phyloP scores from a whole-genome alignment of 2,888 invertebrate species.

The Philhelius pedissequus region DNA sequence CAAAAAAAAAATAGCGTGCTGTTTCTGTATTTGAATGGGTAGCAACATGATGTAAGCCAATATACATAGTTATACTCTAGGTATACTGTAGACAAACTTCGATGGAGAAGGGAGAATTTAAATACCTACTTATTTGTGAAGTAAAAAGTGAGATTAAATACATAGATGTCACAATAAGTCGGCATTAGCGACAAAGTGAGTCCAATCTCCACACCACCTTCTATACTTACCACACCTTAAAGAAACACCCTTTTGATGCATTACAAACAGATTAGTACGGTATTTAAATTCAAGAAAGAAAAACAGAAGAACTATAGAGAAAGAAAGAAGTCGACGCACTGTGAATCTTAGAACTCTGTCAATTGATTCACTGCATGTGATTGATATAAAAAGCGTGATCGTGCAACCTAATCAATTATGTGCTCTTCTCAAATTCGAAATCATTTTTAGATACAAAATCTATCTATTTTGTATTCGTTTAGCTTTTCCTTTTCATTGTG shows the following conservation, averaged over 20 bases:
- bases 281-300: neutral
- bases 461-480: conserved; percentile 13
- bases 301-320: neutral
- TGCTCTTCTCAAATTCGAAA: neutral
- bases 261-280: neutral
- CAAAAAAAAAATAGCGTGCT: neutral
- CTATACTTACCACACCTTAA: neutral
- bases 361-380: conserved; percentile 25
- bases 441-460: neutral
- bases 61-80: neutral
- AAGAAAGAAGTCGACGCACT: neutral
- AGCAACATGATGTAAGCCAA: neutral
- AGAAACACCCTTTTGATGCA: neutral
- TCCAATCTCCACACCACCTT: neutral
- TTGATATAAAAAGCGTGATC: conserved; percentile 26
- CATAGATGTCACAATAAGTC: neutral
- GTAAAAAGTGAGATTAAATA: neutral
- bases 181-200: neutral
- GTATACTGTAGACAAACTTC: neutral
- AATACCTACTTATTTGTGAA: neutral
- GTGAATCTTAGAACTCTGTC: neutral
- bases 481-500: neutral
- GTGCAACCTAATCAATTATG: conserved; percentile 13
- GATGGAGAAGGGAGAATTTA: too few relatives aligned
- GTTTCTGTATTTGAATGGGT: neutral